Evolutionary conservation across 2,888 invertebrate species (phyloP).

Genomic region (Meiosimyza platycephala): DNA sequence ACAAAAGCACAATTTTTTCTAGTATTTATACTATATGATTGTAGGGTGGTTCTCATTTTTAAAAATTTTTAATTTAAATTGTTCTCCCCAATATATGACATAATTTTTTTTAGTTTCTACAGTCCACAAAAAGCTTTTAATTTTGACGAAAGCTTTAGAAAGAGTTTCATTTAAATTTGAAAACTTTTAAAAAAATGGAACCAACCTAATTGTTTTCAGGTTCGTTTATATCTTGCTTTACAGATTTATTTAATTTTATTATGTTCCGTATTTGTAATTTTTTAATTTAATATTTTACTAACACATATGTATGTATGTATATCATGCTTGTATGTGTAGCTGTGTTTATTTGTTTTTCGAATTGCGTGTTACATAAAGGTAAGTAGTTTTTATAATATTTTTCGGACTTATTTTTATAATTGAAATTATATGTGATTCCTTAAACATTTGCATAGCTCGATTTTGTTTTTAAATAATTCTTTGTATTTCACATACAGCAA

Average conservation of each 20-base stretch:
- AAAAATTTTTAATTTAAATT: background rate
- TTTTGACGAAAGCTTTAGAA: no score
- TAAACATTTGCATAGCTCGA: slow-evolving; percentile 27
- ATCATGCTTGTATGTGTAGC: background rate
- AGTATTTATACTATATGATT: no score
- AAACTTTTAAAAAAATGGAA: no score
- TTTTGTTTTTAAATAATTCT: slow-evolving; percentile 18
- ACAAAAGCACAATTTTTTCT: background rate
- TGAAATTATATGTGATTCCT: background rate
- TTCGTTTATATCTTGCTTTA: slow-evolving; percentile 1
- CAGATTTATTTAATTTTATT: background rate
- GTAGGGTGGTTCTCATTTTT: background rate
- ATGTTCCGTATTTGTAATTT: background rate
- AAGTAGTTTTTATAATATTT: slow-evolving; percentile 16
- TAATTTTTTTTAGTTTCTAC: no score
- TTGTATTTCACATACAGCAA: background rate
- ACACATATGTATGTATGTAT: slow-evolving; percentile 16
- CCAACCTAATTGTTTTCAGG: background rate
- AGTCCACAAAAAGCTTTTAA: no score
- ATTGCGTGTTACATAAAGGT: slow-evolving; percentile 19
- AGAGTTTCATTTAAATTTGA: no score
- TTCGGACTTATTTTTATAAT: background rate
- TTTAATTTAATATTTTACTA: slow-evolving; percentile 8
- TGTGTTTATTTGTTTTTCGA: slow-evolving; percentile 21
- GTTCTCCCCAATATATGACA: no score